Conservation (phyloP, 2,888 invertebrate species). For the Metalampra italica region DNA sequence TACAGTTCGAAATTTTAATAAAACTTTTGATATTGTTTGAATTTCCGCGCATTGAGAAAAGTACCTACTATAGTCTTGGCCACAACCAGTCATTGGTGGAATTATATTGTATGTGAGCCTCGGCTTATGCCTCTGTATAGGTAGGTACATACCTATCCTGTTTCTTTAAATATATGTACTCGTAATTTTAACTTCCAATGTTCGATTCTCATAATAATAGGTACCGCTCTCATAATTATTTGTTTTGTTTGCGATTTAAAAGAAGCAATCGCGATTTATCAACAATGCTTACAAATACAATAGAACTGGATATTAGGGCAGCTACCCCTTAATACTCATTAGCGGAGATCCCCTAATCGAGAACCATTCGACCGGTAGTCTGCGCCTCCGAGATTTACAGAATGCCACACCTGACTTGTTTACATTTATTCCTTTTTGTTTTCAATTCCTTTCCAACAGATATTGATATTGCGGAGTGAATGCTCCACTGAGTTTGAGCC, state of each 20-base stretch:
- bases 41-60: too few species aligned
- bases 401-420: constrained; percentile 63
- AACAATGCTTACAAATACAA: constrained; percentile 45
- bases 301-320: constrained; percentile 46
- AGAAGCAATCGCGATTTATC: constrained; percentile 58
- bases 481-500: constrained; percentile 53
- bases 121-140: too few species aligned
- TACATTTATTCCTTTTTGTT: constrained; percentile 49
- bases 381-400: constrained; percentile 46
- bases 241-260: constrained; percentile 46
- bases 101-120: too few species aligned
- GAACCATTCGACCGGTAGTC: constrained; percentile 45
- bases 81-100: too few species aligned
- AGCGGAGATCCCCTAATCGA: constrained; percentile 64
- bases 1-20: too few species aligned
- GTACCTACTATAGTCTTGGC: too few species aligned
- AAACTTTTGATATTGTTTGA: too few species aligned
- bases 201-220: too few species aligned
- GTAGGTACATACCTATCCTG: too few species aligned
- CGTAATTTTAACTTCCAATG: too few species aligned
- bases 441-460: constrained; percentile 48
- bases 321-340: constrained; percentile 70
- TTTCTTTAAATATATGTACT: too few species aligned
- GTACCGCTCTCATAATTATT: constrained; percentile 2
- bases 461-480: constrained; percentile 61